These are phyloP conservation scores for Solenopsis fugax DNA, from an alignment of 1,140 invertebrate genomes.

Conservation along the genomic window DNA sequence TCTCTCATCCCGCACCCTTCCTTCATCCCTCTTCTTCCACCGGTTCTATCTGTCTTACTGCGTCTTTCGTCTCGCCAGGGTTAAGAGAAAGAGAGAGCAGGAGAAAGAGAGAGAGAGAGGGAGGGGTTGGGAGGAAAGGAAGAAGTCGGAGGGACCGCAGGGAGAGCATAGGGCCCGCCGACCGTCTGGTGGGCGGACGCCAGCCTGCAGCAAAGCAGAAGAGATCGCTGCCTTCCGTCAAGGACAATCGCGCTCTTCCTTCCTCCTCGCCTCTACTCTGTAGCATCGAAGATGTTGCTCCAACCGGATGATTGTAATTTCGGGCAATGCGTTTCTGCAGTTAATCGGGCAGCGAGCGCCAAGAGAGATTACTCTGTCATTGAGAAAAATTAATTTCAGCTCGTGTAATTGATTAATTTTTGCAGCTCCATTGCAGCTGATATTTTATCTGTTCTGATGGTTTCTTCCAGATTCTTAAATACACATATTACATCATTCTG, in stretches of 20 bases:
- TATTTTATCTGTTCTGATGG: neutral
- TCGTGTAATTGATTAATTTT: slow-evolving; percentile 14
- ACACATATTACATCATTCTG: neutral
- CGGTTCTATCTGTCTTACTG: slow-evolving; percentile 38
- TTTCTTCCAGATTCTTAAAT: neutral
- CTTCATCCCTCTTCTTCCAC: slow-evolving; percentile 1
- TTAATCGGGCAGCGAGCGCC: slow-evolving; percentile 31
- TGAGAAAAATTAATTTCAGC: slow-evolving; percentile 20
- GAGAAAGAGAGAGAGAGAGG: slow-evolving; percentile 22
- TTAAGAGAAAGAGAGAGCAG: neutral
- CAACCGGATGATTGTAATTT: slow-evolving; percentile 56
- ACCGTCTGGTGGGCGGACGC: slow-evolving; percentile 75
- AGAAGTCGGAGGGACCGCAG: slow-evolving; percentile 16
- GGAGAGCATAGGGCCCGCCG: slow-evolving; percentile 54
- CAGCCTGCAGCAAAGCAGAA: slow-evolving; percentile 63
- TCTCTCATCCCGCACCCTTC: slow-evolving; percentile 32
- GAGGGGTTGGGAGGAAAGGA: neutral
- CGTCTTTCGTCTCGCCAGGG: slow-evolving; percentile 37
- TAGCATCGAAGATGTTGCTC: slow-evolving; percentile 21
- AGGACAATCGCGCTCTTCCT: slow-evolving; percentile 70
- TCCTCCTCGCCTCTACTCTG: slow-evolving; percentile 51
- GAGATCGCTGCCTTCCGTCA: slow-evolving; percentile 74
- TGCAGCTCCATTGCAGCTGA: neutral
- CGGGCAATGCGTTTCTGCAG: slow-evolving; percentile 48
- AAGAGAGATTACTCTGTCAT: slow-evolving; percentile 26